Percentiles rank a stretch among this genome's conserved stretches.
Conservation (phyloP, 2,888 invertebrate species). For the Cerastoderma edule region DNA sequence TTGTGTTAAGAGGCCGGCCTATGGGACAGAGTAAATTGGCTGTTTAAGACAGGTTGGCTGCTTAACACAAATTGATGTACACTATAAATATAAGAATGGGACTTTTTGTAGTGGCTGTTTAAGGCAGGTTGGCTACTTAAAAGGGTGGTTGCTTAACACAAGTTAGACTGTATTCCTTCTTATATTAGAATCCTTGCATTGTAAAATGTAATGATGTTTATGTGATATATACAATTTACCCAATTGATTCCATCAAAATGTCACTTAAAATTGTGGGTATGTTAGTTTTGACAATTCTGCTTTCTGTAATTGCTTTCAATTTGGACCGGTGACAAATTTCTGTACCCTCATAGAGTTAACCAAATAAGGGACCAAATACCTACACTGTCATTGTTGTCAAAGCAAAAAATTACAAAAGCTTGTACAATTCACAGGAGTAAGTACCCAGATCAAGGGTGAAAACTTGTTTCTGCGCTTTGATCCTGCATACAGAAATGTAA, state of each 20-base stretch:
- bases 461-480: slow-evolving; percentile 32
- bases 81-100: too few relatives aligned
- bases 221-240: too few relatives aligned
- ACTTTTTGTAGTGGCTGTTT: too few relatives aligned
- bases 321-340: background rate
- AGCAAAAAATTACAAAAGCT: background rate
- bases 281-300: background rate
- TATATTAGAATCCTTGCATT: too few relatives aligned
- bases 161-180: too few relatives aligned
- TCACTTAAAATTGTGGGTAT: background rate
- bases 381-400: background rate
- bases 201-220: too few relatives aligned
- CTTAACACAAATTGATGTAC: too few relatives aligned
- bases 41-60: too few relatives aligned
- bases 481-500: slow-evolving; percentile 30
- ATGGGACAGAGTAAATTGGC: too few relatives aligned
- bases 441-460: slow-evolving; percentile 11
- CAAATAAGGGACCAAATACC: background rate
- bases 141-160: too few relatives aligned
- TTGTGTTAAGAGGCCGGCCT: too few relatives aligned
- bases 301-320: background rate
- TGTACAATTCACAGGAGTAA: slow-evolving; percentile 34
- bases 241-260: background rate
- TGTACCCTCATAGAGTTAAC: background rate
- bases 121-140: too few relatives aligned